Evolutionary conservation across 2,113 vertebrate species (phyloP).

Genomic region (pig (Sus scrofa)): DNA sequence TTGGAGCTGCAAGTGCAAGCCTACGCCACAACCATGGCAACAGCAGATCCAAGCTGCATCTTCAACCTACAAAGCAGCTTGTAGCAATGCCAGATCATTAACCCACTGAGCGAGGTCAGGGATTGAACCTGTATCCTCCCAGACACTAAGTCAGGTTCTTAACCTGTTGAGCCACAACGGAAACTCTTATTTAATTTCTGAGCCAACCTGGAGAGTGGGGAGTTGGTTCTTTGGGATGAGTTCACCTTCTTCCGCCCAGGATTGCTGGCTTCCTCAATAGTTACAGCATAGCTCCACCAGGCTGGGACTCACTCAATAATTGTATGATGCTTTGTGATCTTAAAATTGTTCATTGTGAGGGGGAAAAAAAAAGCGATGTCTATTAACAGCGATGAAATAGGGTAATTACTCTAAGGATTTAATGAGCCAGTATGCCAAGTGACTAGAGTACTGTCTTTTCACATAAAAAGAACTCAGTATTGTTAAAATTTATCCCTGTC

Average conservation of each 20-base stretch:
- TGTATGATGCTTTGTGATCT: background rate
- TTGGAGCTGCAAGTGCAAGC: no score
- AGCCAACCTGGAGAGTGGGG: background rate
- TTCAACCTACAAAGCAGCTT: no score
- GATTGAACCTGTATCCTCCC: no score
- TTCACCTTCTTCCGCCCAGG: background rate
- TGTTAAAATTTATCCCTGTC: background rate
- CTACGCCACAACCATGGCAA: no score
- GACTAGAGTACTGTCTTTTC: background rate
- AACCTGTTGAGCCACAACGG: no score
- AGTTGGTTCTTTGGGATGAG: background rate
- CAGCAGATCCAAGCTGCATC: no score
- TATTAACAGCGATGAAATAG: background rate
- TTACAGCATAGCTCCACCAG: rapidly evolving
- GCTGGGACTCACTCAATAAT: background rate
- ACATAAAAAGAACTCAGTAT: background rate
- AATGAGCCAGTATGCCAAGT: background rate
- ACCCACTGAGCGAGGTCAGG: no score
- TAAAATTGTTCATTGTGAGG: background rate
- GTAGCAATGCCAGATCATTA: no score
- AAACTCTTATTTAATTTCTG: background rate
- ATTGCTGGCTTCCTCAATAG: background rate
- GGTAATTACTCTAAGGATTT: background rate
- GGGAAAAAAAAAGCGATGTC: background rate
- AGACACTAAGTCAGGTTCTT: no score